Evolutionary conservation across 2,888 invertebrate species (phyloP).

Genomic region (Seira ritae): DNA sequence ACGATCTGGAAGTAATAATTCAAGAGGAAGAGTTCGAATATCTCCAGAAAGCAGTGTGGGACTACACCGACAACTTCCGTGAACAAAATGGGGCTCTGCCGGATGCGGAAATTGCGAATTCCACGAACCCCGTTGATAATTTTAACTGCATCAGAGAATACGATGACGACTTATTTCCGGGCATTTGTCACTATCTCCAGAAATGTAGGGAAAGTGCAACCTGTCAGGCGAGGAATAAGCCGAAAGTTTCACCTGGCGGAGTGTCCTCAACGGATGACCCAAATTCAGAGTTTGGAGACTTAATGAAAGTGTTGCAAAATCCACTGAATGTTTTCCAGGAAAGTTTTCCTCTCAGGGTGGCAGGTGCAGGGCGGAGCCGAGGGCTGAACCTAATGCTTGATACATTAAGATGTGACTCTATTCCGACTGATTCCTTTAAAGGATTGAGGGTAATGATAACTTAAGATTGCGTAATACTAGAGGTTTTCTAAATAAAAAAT

Average conservation of each 20-base stretch:
- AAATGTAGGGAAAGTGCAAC: slow-evolving; percentile 63
- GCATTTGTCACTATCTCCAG: slow-evolving; percentile 68
- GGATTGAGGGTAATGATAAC: slow-evolving; percentile 67
- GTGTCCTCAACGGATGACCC: slow-evolving; percentile 15
- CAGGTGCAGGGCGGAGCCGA: slow-evolving; percentile 71
- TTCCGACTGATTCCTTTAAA: slow-evolving; percentile 71
- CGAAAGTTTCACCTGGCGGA: slow-evolving; percentile 37
- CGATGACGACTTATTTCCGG: slow-evolving; percentile 71
- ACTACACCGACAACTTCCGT: slow-evolving; percentile 67
- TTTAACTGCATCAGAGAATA: slow-evolving; percentile 66
- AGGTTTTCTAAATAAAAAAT: too few relatives aligned
- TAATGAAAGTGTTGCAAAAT: background rate
- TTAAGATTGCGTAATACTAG: background rate
- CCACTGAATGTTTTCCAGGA: slow-evolving; percentile 62
- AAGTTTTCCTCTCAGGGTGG: slow-evolving; percentile 68
- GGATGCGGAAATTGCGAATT: slow-evolving; percentile 21
- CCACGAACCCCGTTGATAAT: slow-evolving; percentile 44
- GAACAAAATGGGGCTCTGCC: slow-evolving; percentile 30
- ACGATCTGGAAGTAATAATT: slow-evolving; percentile 67
- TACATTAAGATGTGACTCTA: slow-evolving; percentile 69
- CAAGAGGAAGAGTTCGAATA: slow-evolving; percentile 69
- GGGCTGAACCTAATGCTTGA: slow-evolving; percentile 71
- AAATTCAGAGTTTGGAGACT: too few relatives aligned
- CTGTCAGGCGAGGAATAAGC: slow-evolving; percentile 44
- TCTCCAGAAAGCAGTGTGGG: slow-evolving; percentile 70